Base-by-base conservation (phyloP, 2,888 invertebrate species). In the Drosophila colorata region DNA sequence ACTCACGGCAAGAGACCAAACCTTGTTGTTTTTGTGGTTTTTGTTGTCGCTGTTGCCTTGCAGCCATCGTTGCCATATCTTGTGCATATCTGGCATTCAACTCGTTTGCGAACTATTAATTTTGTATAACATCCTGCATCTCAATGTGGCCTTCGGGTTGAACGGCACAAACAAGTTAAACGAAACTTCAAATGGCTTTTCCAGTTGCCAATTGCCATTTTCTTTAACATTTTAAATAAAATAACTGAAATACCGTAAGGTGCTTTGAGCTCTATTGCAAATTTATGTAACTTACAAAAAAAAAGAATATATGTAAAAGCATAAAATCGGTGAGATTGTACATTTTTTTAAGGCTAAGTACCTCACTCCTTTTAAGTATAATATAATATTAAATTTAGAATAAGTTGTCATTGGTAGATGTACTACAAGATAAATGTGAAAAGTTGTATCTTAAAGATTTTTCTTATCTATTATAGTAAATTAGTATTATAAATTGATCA, bases 81-180 rank as follows among this genome's bases (percentile, higher is more conserved):
- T 83, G 75, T 76, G 20, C 59, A 78, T 75, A 87, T 80, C 90
- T 88, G 82, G 77, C 77, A 79, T 82, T 78, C 82, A 85, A 88
- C 87, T 90, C 90, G 88, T 84, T 90, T 90, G 74, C 78, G 59
- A 90, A 80, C 87, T 90, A 90, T 89, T 89, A 90, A 89, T 89
- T 90, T 87, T 87, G 72, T 40, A 69, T 69, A 74, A 74, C 89
- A 87, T 90, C 87, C 90, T 88, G 82, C 78, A 77, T 67, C 81
- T 80, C 76, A 72, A 78, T 78, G 83, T 74, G 86, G 88, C 88
- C 89, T 86, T 88, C 87, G 87, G 88, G 70, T 74, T 67, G 74
- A 67, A 67, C 65, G 63, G 60, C 65, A 57, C 65, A 57, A 65
- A 49, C 65, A 63, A 60, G 60, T 46, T 44, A 66, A 60, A 55